Conservation (phyloP, 2,888 invertebrate species). For the Pomacea canaliculata region DNA sequence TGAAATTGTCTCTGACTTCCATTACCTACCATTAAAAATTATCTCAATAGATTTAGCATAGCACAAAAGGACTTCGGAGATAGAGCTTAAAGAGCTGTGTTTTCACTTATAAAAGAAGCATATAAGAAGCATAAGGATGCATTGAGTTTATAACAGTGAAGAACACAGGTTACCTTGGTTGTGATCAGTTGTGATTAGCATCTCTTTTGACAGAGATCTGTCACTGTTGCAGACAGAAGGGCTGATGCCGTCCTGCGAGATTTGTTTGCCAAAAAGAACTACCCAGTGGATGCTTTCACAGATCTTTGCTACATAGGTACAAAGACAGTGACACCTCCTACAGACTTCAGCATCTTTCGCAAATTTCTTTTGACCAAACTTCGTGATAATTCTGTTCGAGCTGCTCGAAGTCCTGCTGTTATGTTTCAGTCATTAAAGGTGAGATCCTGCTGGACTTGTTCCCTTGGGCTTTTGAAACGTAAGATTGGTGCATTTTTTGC, state of each 20-base stretch:
- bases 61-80: too few species aligned
- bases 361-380: slow-evolving; percentile 76
- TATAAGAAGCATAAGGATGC: too few species aligned
- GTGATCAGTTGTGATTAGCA: neutral
- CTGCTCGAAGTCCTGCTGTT: slow-evolving; percentile 78
- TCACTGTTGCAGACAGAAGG: slow-evolving; percentile 17
- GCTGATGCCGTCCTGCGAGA: slow-evolving; percentile 65
- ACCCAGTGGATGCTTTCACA: slow-evolving; percentile 80
- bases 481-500: neutral
- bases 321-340: slow-evolving; percentile 66
- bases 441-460: slow-evolving; percentile 2
- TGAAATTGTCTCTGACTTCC: too few species aligned
- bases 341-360: slow-evolving; percentile 76
- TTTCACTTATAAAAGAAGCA: too few species aligned
- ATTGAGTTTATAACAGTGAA: too few species aligned
- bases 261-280: slow-evolving; percentile 76
- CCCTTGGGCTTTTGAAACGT: neutral
- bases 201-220: neutral
- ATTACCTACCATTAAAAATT: too few species aligned
- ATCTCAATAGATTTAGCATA: too few species aligned
- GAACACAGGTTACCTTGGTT: too few species aligned
- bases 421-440: slow-evolving; percentile 80
- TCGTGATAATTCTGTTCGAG: slow-evolving; percentile 79
- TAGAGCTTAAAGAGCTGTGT: too few species aligned
- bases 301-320: slow-evolving; percentile 74